Evolutionary conservation across 2,797 vertebrate genomes (phyloP).

Genomic region (Sciurus carolinensis): DNA sequence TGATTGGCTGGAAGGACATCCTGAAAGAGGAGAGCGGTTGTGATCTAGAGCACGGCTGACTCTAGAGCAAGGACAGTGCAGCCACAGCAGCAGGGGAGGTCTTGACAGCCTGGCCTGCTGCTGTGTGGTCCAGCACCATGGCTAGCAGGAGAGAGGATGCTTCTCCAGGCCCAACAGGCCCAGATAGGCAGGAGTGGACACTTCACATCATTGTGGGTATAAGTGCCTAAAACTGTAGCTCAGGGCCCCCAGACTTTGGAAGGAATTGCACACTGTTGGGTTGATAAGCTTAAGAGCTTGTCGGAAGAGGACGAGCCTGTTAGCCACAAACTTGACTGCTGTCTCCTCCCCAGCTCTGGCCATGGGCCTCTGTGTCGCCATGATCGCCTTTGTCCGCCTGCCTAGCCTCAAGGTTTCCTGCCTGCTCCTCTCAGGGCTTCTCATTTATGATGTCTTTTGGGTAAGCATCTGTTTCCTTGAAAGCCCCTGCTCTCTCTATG

Average conservation of each 20-base stretch:
- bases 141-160: not conserved
- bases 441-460: conserved; percentile 99
- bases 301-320: not conserved
- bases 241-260: not conserved
- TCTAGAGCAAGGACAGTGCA: not conserved
- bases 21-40: not conserved
- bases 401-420: conserved; percentile 99
- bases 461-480: conserved; percentile 90
- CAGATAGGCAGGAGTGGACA: not conserved
- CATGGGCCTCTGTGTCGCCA: conserved; percentile 99
- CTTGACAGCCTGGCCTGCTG: not conserved
- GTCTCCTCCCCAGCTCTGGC: conserved; percentile 93
- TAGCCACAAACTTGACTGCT: not conserved
- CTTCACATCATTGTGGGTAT: rapidly evolving
- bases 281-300: not conserved
- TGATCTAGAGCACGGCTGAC: not conserved
- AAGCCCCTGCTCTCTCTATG: conserved; percentile 39
- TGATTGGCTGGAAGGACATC: not conserved
- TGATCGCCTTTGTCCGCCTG: conserved; percentile 99
- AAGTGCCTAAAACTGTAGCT: not conserved
- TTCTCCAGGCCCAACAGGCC: not conserved
- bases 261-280: too few species aligned
- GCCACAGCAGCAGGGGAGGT: not conserved
- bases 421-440: conserved; percentile 97
- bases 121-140: too few species aligned